Conservation (phyloP, 2,797 vertebrate genomes). For the Sebastes kiyomatsui region DNA sequence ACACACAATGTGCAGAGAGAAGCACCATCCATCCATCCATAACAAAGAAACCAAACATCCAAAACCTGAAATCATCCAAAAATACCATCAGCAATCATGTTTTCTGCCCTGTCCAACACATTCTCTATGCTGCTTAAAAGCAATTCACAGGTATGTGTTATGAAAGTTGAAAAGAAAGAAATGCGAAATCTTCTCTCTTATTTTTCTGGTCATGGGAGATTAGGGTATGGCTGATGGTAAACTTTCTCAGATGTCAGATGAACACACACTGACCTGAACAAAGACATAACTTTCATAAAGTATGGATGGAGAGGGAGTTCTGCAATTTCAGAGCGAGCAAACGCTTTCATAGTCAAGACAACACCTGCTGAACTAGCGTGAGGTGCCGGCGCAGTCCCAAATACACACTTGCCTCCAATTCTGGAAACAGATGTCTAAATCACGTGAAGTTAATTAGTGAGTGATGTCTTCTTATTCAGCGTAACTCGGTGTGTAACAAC, state of each 20-base stretch:
- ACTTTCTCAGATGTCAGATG: background rate
- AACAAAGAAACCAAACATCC: background rate
- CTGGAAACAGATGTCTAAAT: background rate
- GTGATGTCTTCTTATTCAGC: background rate
- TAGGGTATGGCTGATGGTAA: background rate
- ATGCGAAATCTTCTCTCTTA: background rate
- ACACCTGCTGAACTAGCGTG: background rate
- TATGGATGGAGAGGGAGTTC: background rate
- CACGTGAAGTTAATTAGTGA: background rate
- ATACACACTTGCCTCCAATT: background rate
- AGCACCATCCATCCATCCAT: background rate
- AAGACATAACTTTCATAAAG: background rate
- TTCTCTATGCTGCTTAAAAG: background rate
- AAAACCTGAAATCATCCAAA: background rate
- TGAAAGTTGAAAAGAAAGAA: background rate
- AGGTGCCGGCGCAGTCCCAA: background rate
- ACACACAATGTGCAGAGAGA: background rate
- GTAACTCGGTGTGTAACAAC: background rate
- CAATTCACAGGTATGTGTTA: background rate
- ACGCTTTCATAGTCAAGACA: background rate
- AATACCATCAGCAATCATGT: background rate
- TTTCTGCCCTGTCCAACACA: background rate
- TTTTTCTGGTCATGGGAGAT: background rate
- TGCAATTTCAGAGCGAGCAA: background rate
- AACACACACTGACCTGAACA: background rate